Conservation (phyloP, 1,140 invertebrate genomes). For the Dendrolimus kikuchii region DNA sequence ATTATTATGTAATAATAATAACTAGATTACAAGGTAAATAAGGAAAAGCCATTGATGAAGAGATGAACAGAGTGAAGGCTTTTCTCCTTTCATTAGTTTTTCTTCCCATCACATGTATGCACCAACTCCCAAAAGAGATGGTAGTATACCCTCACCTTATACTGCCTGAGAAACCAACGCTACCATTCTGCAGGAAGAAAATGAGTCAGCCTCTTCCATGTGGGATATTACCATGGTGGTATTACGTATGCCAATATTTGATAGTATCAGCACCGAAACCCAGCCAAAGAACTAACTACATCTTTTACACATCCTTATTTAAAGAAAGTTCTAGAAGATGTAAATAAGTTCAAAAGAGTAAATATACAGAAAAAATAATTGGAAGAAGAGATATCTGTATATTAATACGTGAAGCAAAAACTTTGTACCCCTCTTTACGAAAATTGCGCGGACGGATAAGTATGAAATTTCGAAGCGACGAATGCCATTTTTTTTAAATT, state of each 20-base stretch:
- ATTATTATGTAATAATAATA: no score
- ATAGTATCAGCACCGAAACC: slow-evolving; percentile 6
- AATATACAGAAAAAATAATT: neutral
- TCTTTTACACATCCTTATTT: slow-evolving; percentile 22
- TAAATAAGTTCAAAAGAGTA: slow-evolving; percentile 15
- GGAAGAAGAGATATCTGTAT: neutral
- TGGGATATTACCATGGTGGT: slow-evolving; percentile 33
- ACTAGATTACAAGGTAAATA: no score
- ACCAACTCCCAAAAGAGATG: slow-evolving; percentile 10
- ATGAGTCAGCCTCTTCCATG: slow-evolving; percentile 17
- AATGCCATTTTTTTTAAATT: no score
- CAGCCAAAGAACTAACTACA: slow-evolving; percentile 11
- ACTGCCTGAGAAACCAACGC: slow-evolving; percentile 27
- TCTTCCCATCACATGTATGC: neutral
- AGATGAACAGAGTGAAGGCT: no score
- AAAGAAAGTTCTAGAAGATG: slow-evolving; percentile 17
- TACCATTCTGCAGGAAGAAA: slow-evolving; percentile 24
- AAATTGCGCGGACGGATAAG: no score
- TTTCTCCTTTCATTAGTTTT: no score
- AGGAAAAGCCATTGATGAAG: no score
- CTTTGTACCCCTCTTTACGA: no score
- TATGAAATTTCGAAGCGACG: no score
- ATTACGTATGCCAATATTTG: slow-evolving; percentile 25
- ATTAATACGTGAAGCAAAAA: no score
- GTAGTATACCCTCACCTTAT: slow-evolving; percentile 16